Evolutionary conservation across 2,113 vertebrate species (phyloP).

Genomic region (Ptychochromis oligacanthus): DNA sequence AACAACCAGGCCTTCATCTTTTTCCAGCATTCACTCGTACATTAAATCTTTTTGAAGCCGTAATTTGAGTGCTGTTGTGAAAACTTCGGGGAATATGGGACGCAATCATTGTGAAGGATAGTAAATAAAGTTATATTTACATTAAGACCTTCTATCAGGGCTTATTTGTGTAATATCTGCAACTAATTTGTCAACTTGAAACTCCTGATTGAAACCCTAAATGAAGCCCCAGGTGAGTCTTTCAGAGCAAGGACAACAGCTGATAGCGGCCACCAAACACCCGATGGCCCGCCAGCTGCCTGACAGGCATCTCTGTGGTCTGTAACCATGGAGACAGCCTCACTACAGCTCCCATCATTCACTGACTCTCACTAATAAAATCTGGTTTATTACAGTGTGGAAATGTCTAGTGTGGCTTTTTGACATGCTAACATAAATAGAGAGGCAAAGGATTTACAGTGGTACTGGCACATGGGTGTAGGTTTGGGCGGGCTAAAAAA

Average conservation of each 20-base stretch:
- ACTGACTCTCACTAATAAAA: slow-evolving; percentile 61
- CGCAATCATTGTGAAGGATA: neutral
- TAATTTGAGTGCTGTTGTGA: neutral
- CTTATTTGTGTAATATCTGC: neutral
- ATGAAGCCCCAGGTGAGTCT: neutral
- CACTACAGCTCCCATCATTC: slow-evolving; percentile 43
- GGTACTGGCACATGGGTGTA: slow-evolving; percentile 48
- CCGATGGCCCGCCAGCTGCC: slow-evolving; percentile 36
- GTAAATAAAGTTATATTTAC: neutral
- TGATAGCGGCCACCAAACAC: slow-evolving; percentile 41
- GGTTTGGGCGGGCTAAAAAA: slow-evolving; percentile 17
- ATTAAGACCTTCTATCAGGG: neutral
- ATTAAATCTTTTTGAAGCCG: neutral
- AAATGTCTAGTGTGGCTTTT: slow-evolving; percentile 68
- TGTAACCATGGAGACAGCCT: slow-evolving; percentile 55
- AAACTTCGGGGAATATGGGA: neutral
- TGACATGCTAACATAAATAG: slow-evolving; percentile 68
- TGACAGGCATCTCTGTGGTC: slow-evolving; percentile 59
- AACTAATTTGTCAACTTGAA: neutral
- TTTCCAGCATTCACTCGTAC: neutral
- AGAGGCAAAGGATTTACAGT: slow-evolving; percentile 53
- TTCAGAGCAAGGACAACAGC: slow-evolving; percentile 25
- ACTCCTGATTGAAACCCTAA: neutral
- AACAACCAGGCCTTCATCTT: neutral
- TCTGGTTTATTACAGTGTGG: slow-evolving; percentile 64